Base-by-base conservation (phyloP, 2,888 invertebrate species). In the Cephus spinipes region DNA sequence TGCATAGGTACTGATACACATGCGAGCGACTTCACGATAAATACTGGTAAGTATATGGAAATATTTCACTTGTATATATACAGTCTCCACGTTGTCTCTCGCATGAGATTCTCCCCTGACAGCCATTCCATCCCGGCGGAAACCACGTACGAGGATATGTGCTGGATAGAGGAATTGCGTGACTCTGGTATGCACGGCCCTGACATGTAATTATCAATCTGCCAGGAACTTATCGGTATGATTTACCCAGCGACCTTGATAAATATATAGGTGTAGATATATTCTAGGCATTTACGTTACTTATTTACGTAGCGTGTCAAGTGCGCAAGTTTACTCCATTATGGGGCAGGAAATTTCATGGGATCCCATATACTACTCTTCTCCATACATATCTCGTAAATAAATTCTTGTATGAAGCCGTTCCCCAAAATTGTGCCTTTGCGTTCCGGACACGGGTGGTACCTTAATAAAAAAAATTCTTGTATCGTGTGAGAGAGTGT, bases 1-100 rank as follows among this genome's bases (percentile, higher is more conserved):
- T 35, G 79, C 73, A 68, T 74, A 31, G 55, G 74, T 35, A n/a
- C 74, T 36, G 74, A 36, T 74, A 35, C 74, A 74, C 32, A 74
- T 35, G 74, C 33, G 74, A 30, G n/a, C 35, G 33, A n/a, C 74
- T 35, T 30, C 34, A 34, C 74, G 32, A 74, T 74, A 74, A 74
- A 35, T 35, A 11, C 71, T 32, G 36, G 74, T 6, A 74, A 55
- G 55, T 74, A 35, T 35, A 36, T 74, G 74, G 74, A 74, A 74
- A 74, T 74, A 74, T 74, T 74, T 74, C n/a, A 55, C 55, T 55
- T 55, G 55, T 55, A 55, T 55, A 9, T 55, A 55, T 2, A 55
- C 55, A 55, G 55, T 55, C 55, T 23, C 9, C 55, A 6, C 1
- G 55, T 23, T 55, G 55, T 55, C 23, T 55, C 55, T 23, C 55